Evolutionary conservation across 2,113 vertebrate genomes (phyloP), one percentile per base, ranked within the genome.

Genomic region (Mesembrinibis cayennensis): DNA sequence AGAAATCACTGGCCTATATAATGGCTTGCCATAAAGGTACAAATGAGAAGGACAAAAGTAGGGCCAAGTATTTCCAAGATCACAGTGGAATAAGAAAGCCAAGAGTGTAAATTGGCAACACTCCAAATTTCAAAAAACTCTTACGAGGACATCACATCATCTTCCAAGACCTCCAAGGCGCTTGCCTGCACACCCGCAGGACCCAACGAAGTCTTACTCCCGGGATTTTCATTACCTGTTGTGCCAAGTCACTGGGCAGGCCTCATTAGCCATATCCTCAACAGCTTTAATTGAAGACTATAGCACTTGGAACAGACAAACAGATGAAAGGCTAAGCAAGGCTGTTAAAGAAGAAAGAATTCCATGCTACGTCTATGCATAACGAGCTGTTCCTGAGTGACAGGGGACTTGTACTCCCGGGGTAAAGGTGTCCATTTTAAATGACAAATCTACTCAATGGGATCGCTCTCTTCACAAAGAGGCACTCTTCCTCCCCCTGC

Each of bases 381-480:
- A 97, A 90, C 2, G 2, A 95, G 86, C 67, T 61, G 14, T 47
- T 90, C 85, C 63, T 97, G 92, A 97, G 42, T 95, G 96, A 96
- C 92, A 90, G 84, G 36, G 56, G 29, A 61, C 87, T 97, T 78
- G 50, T 91, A 82, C 71, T 97, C 85, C 59, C 50, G 82, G 86
- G 81, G 63, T 96, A 94, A 89, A 91, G 89, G 82, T 93, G 82
- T 89, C 86, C 66, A 94, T 30, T 76, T 96, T 87, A 97, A 97
- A 97, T 77, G 85, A 95, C 72, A 72, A 18, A 53, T 45, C 84
- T 88, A 81, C 67, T 97, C 89, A 95, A 89, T 86, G 87, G 72
- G 72, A 95, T 73, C 1, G 2, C 89, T 91, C 77, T 74, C 84
- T 96, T 92, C 91, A 96, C 71, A 95, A 95, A 97, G 90, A 95